Percentiles rank a stretch among this genome's conserved stretches.
Evolutionary conservation across 2,113 vertebrate genomes (phyloP).

Genomic region (Pungitius pungitius): DNA sequence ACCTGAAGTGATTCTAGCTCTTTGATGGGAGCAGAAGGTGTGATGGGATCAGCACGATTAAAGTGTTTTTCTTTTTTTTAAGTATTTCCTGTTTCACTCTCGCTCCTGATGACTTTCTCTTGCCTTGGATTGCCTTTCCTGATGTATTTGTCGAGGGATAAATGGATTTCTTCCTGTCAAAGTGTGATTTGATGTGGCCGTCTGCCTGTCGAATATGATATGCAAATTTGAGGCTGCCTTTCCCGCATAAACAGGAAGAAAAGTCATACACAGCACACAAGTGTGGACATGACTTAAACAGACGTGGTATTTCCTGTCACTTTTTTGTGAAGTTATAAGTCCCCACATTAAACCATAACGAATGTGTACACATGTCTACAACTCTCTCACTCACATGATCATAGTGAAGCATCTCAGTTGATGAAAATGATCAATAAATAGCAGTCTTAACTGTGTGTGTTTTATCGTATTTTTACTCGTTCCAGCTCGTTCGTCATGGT

Average conservation of each 20-base stretch:
- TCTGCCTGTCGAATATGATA: conserved; percentile 24
- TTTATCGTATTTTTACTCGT: background rate
- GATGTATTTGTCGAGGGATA: conserved; percentile 54
- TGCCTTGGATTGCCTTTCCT: conserved; percentile 44
- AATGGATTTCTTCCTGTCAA: conserved; percentile 59
- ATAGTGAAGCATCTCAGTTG: background rate
- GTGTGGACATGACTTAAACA: background rate
- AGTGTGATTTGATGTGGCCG: conserved; percentile 21
- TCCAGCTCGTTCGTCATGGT: background rate
- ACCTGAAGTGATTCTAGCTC: conserved; percentile 18
- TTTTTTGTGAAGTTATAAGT: background rate
- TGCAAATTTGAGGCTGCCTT: conserved; percentile 27
- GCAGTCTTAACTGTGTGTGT: background rate
- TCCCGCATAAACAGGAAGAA: background rate
- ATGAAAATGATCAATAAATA: background rate
- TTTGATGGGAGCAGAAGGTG: conserved; percentile 27
- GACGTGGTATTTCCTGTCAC: background rate
- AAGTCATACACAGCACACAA: background rate
- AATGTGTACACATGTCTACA: background rate
- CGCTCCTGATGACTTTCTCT: conserved; percentile 46
- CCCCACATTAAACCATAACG: background rate
- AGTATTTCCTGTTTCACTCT: conserved; percentile 47
- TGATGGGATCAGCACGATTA: conserved; percentile 62
- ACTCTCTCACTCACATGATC: background rate
- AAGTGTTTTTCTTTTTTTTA: conserved; percentile 51